Evolutionary conservation across 1,140 invertebrate genomes (phyloP), one percentile per base, ranked within the genome.

Genomic region (Agrypnia vestita): DNA sequence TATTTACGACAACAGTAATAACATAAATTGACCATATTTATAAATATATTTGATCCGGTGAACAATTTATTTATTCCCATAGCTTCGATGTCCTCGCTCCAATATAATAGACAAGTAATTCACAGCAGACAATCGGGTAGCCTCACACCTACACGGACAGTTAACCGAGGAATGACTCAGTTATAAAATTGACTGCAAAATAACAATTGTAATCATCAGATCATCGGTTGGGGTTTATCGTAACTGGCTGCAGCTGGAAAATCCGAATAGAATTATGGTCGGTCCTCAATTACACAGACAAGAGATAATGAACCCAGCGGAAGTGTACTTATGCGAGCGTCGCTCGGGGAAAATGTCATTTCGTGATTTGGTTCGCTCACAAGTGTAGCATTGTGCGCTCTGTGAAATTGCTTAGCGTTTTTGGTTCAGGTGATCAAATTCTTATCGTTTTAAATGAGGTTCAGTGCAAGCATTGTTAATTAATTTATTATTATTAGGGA

Each of bases 141-240:
- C 25, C 35, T 67, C 35, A 67, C 62, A 67, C 62, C 13, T 67
- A 13, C 62, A 3, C 4, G 35, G 13, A n/a, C 62, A 67, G 35
- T 15, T 67, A 43, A 46, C 62, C 35, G 62, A 67, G 62, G 44
- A 67, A 15, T 17, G 62, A 15, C 43, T 67, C 62, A 11, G 44
- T 61, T 59, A 76, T n/a, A 76, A 12, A 76, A 76, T 76, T 76
- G 13, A 19, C 21, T 44, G 62, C 15, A 15, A 67, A 61, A 56
- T 61, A 15, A 44, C 55, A 19, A 59, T 76, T 61, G 19, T 47
- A 53, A 10, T 46, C 19, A n/a, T 12, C 25, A 47, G 47, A 46
- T 59, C 51, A 75, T 46, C 53, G 53, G 19, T 55, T 35, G 19
- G 9, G n/a, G 15, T n/a, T 12, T 21, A 56, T 61, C 44, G 13